Evolutionary conservation across 2,797 vertebrate genomes (phyloP).

Genomic region (Cryptoblepharus egeriae): DNA sequence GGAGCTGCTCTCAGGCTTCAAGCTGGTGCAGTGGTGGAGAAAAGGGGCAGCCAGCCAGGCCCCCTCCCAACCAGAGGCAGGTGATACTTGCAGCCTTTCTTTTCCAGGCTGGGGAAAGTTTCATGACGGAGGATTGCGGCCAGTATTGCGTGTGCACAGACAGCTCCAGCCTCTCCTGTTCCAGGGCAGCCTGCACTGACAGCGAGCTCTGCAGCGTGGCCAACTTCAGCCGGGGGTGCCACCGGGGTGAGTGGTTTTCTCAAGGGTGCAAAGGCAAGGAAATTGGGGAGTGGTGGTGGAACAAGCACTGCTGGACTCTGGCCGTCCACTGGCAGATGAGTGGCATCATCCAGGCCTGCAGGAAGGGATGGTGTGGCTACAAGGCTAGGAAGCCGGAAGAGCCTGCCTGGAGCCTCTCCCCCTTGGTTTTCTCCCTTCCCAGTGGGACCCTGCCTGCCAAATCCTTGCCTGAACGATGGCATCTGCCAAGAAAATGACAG

Average conservation of each 20-base stretch:
- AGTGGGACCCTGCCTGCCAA: constrained; percentile 71
- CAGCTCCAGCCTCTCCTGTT: constrained; percentile 64
- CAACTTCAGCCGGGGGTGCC: constrained; percentile 71
- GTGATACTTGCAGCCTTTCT: background rate
- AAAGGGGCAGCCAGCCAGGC: no score
- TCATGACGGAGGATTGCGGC: constrained; percentile 69
- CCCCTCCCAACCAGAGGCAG: fast-evolving
- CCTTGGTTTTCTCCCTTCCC: constrained; percentile 3
- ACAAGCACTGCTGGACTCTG: background rate
- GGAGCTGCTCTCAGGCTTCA: no score
- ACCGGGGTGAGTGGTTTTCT: constrained; percentile 47
- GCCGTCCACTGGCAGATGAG: no score
- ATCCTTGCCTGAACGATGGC: constrained; percentile 70
- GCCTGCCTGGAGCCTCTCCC: background rate
- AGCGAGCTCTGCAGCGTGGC: constrained; percentile 57
- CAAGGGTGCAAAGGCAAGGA: background rate
- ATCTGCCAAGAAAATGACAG: constrained; percentile 50
- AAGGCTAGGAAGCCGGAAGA: background rate
- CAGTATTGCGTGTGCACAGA: constrained; percentile 68
- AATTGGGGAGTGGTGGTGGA: background rate
- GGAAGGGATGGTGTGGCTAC: no score
- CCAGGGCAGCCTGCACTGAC: constrained; percentile 10
- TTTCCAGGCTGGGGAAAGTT: constrained; percentile 67
- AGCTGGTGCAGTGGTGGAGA: no score
- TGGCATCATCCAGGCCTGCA: background rate